A percentile compares a stretch with the other conserved stretches of the same genome.
phyloP scores from a whole-genome alignment of 2,888 invertebrate species.

The Belgica antarctica region DNA sequence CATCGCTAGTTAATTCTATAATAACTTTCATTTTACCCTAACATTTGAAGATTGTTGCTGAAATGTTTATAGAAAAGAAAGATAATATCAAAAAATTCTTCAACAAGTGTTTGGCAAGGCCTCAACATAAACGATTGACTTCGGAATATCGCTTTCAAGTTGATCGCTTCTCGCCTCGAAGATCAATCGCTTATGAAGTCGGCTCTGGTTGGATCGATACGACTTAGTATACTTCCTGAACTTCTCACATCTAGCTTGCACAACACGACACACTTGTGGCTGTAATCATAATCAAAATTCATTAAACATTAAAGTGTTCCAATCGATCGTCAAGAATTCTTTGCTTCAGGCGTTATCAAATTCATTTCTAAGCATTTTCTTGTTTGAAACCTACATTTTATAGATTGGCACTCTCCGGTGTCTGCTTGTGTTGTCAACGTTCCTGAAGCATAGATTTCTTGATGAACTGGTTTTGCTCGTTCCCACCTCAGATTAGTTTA shows the following conservation, averaged over 20 bases:
- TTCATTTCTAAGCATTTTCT: not conserved
- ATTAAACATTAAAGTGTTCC: conserved; percentile 24
- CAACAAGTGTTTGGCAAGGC: not conserved
- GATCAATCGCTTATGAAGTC: not conserved
- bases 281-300: conserved; percentile 27
- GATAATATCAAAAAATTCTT: conserved; percentile 40
- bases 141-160: not conserved
- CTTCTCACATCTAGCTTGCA: not conserved
- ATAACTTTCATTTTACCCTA: not conserved
- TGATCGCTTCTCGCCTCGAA: not conserved
- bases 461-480: not conserved
- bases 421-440: not conserved
- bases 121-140: not conserved
- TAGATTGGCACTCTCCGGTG: not conserved
- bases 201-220: conserved; percentile 16
- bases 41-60: conserved; percentile 29
- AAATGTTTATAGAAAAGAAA: conserved; percentile 22
- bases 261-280: not conserved
- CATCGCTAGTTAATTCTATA: conserved; percentile 30
- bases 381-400: conserved; percentile 23
- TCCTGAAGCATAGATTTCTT: conserved; percentile 42
- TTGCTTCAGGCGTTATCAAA: conserved; percentile 24
- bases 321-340: not conserved
- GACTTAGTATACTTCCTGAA: conserved; percentile 32
- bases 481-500: conserved; percentile 33